Percentiles rank a stretch among this genome's conserved stretches.
phyloP scores from a whole-genome alignment of 1,140 invertebrate species.

The Cherax destructor region DNA sequence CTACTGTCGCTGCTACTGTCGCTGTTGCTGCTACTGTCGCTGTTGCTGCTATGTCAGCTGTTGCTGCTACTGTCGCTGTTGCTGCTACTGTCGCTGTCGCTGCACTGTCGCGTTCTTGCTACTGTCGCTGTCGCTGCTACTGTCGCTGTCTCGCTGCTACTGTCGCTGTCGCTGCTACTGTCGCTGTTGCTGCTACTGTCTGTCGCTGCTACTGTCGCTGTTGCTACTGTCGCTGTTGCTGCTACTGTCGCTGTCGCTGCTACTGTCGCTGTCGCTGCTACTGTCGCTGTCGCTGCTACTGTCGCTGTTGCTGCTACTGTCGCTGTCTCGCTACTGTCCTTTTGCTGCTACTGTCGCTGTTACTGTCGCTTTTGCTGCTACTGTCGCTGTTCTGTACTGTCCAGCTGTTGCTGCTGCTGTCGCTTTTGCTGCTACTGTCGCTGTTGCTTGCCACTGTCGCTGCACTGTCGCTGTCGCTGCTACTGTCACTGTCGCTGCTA shows the following conservation, averaged over 20 bases:
- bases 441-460: neutral
- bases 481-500: constrained; percentile 4
- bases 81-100: neutral
- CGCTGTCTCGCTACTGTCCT: neutral
- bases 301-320: neutral
- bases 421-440: neutral
- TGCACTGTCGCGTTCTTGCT: neutral
- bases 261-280: neutral
- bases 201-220: constrained; percentile 4
- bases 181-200: too few species aligned
- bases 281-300: neutral
- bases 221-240: neutral
- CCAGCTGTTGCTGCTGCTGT: neutral
- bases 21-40: too few species aligned
- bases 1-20: constrained; percentile 1
- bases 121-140: constrained; percentile 1
- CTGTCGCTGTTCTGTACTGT: neutral
- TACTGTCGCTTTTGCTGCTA: constrained; percentile 3
- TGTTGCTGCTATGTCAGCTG: too few species aligned
- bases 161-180: constrained; percentile 6
- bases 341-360: neutral
- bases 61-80: constrained; percentile 4
- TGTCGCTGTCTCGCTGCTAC: neutral
- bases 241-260: constrained; percentile 7
- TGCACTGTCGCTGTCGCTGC: neutral